A percentile compares a stretch with the other conserved stretches of the same genome.
Conservation (phyloP, 1,140 invertebrate species). For the Macrobrachium nipponense region DNA sequence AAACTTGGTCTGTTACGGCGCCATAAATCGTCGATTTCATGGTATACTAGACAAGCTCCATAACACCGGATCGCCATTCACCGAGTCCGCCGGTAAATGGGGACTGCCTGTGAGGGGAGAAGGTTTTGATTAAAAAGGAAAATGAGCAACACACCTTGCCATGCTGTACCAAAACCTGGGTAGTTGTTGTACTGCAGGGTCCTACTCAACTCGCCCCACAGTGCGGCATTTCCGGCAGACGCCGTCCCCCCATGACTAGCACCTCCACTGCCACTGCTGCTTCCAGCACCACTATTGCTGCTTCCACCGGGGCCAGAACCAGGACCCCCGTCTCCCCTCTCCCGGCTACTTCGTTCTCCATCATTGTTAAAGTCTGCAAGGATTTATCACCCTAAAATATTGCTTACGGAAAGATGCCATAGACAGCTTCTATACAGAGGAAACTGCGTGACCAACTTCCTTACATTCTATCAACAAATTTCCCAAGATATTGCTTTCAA, state of each 20-base stretch:
- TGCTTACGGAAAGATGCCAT: neutral
- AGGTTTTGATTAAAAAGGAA: too few relatives aligned
- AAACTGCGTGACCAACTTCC: too few relatives aligned
- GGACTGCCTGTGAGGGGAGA: too few relatives aligned
- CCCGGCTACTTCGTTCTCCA: neutral
- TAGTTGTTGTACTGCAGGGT: slow-evolving; percentile 63
- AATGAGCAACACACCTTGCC: slow-evolving; percentile 40
- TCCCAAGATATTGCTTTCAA: too few relatives aligned
- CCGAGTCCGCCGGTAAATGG: too few relatives aligned
- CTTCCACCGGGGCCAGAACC: slow-evolving; percentile 9
- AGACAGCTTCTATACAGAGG: too few relatives aligned
- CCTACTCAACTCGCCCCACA: slow-evolving; percentile 61
- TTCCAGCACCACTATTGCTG: neutral
- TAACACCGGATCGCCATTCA: too few relatives aligned
- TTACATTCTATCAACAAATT: too few relatives aligned
- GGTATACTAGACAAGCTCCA: too few relatives aligned
- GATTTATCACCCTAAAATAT: neutral
- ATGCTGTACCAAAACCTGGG: slow-evolving; percentile 43
- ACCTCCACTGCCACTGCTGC: slow-evolving; percentile 30
- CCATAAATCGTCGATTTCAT: too few relatives aligned
- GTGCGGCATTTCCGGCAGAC: slow-evolving; percentile 42
- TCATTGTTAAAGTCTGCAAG: slow-evolving; percentile 50
- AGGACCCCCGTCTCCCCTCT: slow-evolving; percentile 30
- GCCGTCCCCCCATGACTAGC: slow-evolving; percentile 33
- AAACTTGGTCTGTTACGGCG: too few relatives aligned